Evolutionary conservation across 2,797 vertebrate genomes (phyloP).

Genomic region (Anguilla pacifica): DNA sequence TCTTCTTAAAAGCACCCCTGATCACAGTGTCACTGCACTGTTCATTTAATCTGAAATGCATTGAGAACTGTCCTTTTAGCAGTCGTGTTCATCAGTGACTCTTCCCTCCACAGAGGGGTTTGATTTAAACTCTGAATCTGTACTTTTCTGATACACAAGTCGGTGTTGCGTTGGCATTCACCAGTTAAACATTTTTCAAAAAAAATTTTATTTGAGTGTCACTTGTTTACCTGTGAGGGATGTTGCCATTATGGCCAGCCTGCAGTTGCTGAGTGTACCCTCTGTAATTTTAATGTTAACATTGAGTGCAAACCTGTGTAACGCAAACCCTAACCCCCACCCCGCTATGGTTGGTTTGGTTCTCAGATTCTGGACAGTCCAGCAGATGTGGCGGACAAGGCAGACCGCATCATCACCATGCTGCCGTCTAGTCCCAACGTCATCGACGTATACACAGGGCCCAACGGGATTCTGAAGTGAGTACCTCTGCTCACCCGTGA

Average conservation of each 20-base stretch:
- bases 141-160: neutral
- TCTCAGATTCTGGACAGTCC: conserved; percentile 90
- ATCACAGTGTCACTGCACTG: neutral
- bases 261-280: neutral
- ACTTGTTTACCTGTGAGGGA: neutral
- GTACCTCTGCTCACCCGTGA: neutral
- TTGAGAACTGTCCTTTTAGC: neutral
- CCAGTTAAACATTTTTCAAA: neutral
- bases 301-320: neutral
- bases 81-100: neutral
- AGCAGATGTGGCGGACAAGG: conserved; percentile 93
- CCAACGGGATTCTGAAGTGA: conserved; percentile 87
- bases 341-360: conserved; percentile 29
- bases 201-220: neutral
- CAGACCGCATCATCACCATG: conserved; percentile 98
- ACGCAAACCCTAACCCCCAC: neutral
- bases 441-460: conserved; percentile 88
- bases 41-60: neutral
- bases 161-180: neutral
- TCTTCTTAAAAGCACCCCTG: neutral
- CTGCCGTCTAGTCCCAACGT: conserved; percentile 93
- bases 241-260: neutral
- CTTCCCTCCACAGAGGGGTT: no score
- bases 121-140: neutral
- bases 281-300: neutral